These are phyloP conservation scores for Anolis carolinensis DNA, from an alignment of 2,113 vertebrate species.

Conservation along the genomic window DNA sequence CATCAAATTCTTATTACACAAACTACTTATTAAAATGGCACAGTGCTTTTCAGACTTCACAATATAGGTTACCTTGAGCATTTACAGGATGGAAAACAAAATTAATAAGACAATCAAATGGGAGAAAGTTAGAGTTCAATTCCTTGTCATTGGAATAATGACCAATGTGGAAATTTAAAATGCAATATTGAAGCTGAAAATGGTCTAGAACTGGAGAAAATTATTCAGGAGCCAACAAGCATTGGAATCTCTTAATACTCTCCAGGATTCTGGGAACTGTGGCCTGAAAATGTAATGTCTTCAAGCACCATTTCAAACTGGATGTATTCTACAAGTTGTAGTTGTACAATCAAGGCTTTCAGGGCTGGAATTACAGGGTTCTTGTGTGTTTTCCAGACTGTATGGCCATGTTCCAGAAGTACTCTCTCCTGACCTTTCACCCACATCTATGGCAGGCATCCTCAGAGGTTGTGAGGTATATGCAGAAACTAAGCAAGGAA, in stretches of 20 bases:
- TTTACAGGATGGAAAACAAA: neutral
- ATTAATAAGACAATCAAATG: neutral
- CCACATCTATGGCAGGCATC: too few relatives aligned
- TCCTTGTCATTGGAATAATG: neutral
- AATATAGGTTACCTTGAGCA: neutral
- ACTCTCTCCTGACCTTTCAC: too few relatives aligned
- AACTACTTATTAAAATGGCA: neutral
- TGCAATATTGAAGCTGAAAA: neutral
- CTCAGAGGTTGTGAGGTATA: too few relatives aligned
- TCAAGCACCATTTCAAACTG: neutral
- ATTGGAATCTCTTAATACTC: neutral
- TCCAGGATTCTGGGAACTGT: neutral
- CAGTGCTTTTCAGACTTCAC: neutral
- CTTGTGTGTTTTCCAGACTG: too few relatives aligned
- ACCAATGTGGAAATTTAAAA: neutral
- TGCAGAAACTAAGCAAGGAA: too few relatives aligned
- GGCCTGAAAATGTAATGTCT: neutral
- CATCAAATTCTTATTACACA: neutral
- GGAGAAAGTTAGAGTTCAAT: neutral
- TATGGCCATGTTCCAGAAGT: too few relatives aligned
- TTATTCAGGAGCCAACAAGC: neutral
- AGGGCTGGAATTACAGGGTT: too few relatives aligned
- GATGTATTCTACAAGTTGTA: neutral
- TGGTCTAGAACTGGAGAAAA: too few relatives aligned
- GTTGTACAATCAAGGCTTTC: too few relatives aligned